Evolutionary conservation across 2,888 invertebrate species (phyloP), one percentile per base, ranked within the genome.

Genomic region (Aquatica leii): DNA sequence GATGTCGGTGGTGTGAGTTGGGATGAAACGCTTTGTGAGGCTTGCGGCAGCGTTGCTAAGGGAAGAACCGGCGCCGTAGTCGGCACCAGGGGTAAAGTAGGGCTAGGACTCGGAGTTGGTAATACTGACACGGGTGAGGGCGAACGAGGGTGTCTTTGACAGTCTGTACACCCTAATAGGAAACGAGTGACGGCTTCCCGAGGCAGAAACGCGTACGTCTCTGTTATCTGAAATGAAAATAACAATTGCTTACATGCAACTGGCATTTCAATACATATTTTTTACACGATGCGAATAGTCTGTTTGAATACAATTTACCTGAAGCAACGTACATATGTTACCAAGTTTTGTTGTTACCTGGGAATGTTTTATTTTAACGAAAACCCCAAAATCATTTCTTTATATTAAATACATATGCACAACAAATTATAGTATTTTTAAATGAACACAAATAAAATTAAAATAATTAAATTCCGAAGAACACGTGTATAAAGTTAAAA

Each of bases 101-200:
- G 81, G 68, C 80, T 81, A 54, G 80, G 79, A 70, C 76, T 74
- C 69, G 78, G 77, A 75, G 81, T 79, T 73, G 76, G 82, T 64
- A 80, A 72, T 0, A 86, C 81, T 1, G 86, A 84, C 0, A 85
- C 83, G 0, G 86, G 88, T 61, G 88, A 89, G 54, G 83, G 84
- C 69, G 89, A 90, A 79, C 88, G 86, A 74, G 90, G 90, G 76
- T 90, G 88, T 78, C 92, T 89, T 78, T 94, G 93, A 82, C 97
- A 97, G 82, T 96, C 95, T 43, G 93, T 91, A 82, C 97, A 97
- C 75, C 95, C 94, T 82, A 97, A 90, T 63, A 97, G 89, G 84
- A 97, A 97, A 75, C 95, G 90, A 63, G 97, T 97, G 79, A 97
- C 97, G 52, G 97, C 97, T 83, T 97, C 97, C 61, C 97, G 90